Base-by-base conservation (phyloP, 2,113 vertebrate species). In the Lasiurus borealis region DNA sequence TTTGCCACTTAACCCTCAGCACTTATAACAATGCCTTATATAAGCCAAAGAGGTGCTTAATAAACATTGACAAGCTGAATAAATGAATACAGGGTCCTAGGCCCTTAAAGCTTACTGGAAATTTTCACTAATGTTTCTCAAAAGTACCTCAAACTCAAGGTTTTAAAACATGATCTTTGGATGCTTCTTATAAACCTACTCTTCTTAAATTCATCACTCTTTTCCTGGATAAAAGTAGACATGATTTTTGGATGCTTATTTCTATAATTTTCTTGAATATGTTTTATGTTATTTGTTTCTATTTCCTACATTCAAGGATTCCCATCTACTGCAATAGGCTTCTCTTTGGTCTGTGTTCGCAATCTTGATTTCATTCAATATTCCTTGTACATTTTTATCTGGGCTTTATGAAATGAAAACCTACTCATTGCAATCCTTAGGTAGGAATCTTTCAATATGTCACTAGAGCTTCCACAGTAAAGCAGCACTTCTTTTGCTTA, bases 91-190 rank as follows among this genome's bases (percentile, higher is more conserved):
- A 59, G 3, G n/a, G 4, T 34, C 2, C 54, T n/a, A 87, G 13
- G 27, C 1, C 34, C 76, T 85, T 77, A 57, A 81, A 90, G 23
- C 6, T 48, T 48, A 88, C 25, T 78, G 25, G 23, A 13, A 64
- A 57, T 57, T 90, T 93, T 83, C 27, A 76, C 31, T 77, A 84
- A 23, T 29, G 59, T 77, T 62, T 90, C 46, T 90, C 27, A 54
- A 21, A 57, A 78, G 21, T 66, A 87, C 11, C 14, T 87, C 69
- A 66, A 40, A 71, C 31, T 87, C 23, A 71, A 76, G 23, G 16
- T 71, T 90, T 85, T 69, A 81, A 90, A 82, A 46, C 19, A 77
- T 46, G 8, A 76, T 64, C 2, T 66, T 76, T 36, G 25, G 75
- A 72, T 50, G 36, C 19, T 46, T 54, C 2, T n/a, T 34, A 4